Percentiles rank a stretch among this genome's conserved stretches.
phyloP scores from a whole-genome alignment of 2,113 vertebrate genomes.

The Serinus canaria region DNA sequence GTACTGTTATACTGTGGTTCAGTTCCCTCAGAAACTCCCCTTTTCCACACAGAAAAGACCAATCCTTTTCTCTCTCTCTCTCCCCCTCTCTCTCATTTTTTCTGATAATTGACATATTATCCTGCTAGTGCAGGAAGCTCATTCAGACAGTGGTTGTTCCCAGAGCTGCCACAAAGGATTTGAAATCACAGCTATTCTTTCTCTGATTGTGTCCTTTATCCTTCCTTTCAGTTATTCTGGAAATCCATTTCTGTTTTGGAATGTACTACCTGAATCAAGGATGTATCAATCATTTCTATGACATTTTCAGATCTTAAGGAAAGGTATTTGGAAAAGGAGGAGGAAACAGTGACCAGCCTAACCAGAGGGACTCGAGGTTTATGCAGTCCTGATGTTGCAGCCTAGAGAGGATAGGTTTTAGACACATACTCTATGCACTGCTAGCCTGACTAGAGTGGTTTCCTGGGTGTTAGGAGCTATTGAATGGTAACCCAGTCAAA shows the following conservation, averaged over 20 bases:
- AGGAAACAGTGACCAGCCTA: accelerated
- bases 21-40: background rate
- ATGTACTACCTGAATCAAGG: background rate
- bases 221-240: background rate
- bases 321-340: background rate
- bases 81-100: background rate
- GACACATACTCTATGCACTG: background rate
- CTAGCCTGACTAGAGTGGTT: background rate
- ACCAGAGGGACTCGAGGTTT: background rate
- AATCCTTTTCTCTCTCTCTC: background rate
- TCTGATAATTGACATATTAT: background rate
- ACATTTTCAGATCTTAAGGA: background rate
- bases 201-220: background rate
- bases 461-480: background rate
- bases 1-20: background rate
- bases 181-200: background rate
- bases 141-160: background rate
- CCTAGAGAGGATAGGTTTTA: background rate
- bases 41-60: background rate
- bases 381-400: background rate
- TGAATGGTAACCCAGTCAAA: background rate
- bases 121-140: background rate
- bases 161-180: background rate
- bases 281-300: background rate
- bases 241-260: background rate